phyloP scores from a whole-genome alignment of 2,113 vertebrate species.

The Puntigrus tetrazona region DNA sequence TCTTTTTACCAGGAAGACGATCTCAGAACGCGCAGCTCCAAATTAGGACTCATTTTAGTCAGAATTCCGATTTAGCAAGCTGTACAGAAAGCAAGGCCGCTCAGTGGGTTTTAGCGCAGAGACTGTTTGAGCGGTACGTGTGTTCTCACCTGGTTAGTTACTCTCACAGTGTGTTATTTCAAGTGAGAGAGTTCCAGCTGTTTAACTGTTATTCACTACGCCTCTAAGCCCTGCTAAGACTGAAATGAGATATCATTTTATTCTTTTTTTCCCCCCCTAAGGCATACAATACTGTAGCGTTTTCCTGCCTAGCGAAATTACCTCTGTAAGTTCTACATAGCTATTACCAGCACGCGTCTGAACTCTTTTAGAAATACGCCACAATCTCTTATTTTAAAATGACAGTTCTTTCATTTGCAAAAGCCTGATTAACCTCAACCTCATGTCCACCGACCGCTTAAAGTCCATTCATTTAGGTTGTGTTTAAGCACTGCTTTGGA shows the following conservation, averaged over 20 bases:
- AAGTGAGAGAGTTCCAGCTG: conserved; percentile 19
- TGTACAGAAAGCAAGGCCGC: background rate
- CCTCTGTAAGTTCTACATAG: background rate
- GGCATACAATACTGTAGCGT: background rate
- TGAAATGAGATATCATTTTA: background rate
- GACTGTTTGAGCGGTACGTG: background rate
- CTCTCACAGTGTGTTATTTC: background rate
- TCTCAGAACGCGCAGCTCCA: background rate
- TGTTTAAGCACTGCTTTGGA: background rate
- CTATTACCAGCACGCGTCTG: background rate
- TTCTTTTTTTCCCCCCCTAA: background rate
- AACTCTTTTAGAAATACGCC: background rate
- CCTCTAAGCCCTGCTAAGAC: background rate
- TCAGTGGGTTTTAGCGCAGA: background rate
- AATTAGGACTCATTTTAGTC: background rate
- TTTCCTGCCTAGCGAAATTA: background rate
- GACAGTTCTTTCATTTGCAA: background rate
- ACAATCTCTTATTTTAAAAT: background rate
- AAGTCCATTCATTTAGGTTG: background rate
- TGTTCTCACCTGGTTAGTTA: background rate
- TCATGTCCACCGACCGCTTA: background rate
- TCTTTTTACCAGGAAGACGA: background rate
- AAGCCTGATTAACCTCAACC: background rate
- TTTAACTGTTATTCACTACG: background rate
- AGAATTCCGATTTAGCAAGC: background rate